A percentile compares a stretch with the other conserved stretches of the same genome.
Conservation (phyloP, 1,140 invertebrate genomes). For the Sinella curviseta region DNA sequence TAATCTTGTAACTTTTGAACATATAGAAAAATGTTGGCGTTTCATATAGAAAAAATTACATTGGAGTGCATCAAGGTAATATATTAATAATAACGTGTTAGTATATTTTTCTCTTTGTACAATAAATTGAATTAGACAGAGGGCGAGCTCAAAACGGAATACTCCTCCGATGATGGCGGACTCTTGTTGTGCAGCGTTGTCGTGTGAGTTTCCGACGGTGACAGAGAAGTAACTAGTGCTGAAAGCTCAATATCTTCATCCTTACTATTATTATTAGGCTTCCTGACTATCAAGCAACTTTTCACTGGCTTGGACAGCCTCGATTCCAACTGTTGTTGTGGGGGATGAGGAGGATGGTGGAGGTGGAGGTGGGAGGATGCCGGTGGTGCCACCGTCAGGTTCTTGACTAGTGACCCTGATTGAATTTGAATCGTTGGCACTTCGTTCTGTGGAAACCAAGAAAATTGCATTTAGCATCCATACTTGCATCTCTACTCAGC, state of each 20-base stretch:
- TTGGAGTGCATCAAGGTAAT: too few relatives aligned
- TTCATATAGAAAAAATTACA: too few relatives aligned
- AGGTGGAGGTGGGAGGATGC: neutral
- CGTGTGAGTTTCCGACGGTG: neutral
- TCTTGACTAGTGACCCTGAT: constrained; percentile 10
- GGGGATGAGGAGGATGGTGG: neutral
- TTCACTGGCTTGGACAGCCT: neutral
- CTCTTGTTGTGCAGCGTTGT: too few relatives aligned
- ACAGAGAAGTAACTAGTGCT: neutral
- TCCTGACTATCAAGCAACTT: neutral
- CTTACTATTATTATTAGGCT: neutral
- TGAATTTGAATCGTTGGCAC: neutral
- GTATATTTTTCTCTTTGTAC: too few relatives aligned
- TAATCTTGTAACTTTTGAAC: too few relatives aligned
- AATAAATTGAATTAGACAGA: too few relatives aligned
- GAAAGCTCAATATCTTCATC: constrained; percentile 6
- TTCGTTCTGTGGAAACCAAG: neutral
- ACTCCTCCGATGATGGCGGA: too few relatives aligned
- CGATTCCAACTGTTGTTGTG: neutral
- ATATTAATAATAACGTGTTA: too few relatives aligned
- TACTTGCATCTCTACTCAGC: too few relatives aligned
- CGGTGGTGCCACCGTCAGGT: neutral
- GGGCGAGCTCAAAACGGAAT: too few relatives aligned
- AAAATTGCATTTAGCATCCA: too few relatives aligned
- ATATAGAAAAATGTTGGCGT: too few relatives aligned